Conservation (phyloP, 2,888 invertebrate genomes). For the Lepidochitona cinerea region DNA sequence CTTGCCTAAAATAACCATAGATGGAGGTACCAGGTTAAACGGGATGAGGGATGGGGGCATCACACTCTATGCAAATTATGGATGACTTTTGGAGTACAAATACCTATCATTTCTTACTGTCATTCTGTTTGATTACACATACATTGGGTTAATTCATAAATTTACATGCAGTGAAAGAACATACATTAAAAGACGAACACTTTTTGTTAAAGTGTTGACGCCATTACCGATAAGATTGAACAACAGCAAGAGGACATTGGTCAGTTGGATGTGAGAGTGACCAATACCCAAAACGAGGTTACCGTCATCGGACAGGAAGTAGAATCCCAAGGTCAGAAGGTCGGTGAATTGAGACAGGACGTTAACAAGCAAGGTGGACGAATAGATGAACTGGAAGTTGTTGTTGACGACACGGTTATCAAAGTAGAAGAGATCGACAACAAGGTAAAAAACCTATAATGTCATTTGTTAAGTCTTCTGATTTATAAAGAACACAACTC, state of each 20-base stretch:
- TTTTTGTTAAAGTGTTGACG: constrained; percentile 38
- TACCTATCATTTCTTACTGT: too few species aligned
- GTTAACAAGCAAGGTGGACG: not conserved
- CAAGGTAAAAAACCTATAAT: constrained; percentile 28
- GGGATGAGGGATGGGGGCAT: too few species aligned
- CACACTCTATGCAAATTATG: too few species aligned
- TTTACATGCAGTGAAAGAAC: too few species aligned
- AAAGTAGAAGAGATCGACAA: constrained; percentile 22
- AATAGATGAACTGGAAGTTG: not conserved
- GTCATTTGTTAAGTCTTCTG: not conserved
- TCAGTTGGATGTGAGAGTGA: constrained; percentile 46
- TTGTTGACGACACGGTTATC: not conserved
- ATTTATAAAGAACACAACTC: too few species aligned
- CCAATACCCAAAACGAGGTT: constrained; percentile 43
- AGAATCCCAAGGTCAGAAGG: constrained; percentile 9
- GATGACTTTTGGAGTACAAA: too few species aligned
- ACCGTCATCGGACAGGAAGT: constrained; percentile 38
- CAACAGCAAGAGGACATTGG: constrained; percentile 47
- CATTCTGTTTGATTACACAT: too few species aligned
- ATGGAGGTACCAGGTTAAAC: too few species aligned
- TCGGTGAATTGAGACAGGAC: not conserved
- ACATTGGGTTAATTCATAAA: too few species aligned
- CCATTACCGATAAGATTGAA: constrained; percentile 44
- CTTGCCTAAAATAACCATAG: too few species aligned
- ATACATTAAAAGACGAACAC: too few species aligned